A percentile compares a stretch with the other conserved stretches of the same genome.
Evolutionary conservation across 1,140 invertebrate species (phyloP).

Genomic region (Orius insidiosus): DNA sequence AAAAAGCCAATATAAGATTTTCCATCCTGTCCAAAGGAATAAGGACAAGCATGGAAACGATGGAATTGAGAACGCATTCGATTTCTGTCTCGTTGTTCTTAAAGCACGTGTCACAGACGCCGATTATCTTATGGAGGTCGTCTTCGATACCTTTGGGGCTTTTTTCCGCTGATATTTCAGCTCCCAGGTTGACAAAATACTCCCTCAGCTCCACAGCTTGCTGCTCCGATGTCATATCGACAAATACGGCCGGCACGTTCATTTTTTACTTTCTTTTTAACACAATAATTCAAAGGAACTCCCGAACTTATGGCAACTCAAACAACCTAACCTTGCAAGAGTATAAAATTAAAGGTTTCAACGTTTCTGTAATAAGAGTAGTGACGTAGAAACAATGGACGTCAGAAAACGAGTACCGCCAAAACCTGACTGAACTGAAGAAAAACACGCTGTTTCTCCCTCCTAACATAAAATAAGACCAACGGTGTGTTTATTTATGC

Average conservation of each 20-base stretch:
- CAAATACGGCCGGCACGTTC: conserved; percentile 47
- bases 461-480: too few relatives aligned
- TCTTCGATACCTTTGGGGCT: conserved; percentile 77
- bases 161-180: conserved; percentile 81
- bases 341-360: too few relatives aligned
- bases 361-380: too few relatives aligned
- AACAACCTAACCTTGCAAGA: too few relatives aligned
- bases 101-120: conserved; percentile 81
- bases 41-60: conserved; percentile 83
- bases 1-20: conserved; percentile 77
- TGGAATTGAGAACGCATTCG: conserved; percentile 69
- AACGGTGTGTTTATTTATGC: too few relatives aligned
- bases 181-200: conserved; percentile 79
- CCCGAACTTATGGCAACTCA: too few relatives aligned
- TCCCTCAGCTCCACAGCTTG: conserved; percentile 74
- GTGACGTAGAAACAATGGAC: too few relatives aligned
- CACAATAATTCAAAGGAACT: too few relatives aligned
- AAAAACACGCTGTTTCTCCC: too few relatives aligned
- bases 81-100: conserved; percentile 63
- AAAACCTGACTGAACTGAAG: too few relatives aligned
- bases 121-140: conserved; percentile 88
- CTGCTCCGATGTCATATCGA: conserved; percentile 59
- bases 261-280: too few relatives aligned
- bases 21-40: conserved; percentile 74
- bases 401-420: too few relatives aligned